A percentile compares a stretch with the other conserved stretches of the same genome.
These are phyloP conservation scores for Solenopsis fugax DNA, from an alignment of 1,140 invertebrate species.

Conservation along the genomic window DNA sequence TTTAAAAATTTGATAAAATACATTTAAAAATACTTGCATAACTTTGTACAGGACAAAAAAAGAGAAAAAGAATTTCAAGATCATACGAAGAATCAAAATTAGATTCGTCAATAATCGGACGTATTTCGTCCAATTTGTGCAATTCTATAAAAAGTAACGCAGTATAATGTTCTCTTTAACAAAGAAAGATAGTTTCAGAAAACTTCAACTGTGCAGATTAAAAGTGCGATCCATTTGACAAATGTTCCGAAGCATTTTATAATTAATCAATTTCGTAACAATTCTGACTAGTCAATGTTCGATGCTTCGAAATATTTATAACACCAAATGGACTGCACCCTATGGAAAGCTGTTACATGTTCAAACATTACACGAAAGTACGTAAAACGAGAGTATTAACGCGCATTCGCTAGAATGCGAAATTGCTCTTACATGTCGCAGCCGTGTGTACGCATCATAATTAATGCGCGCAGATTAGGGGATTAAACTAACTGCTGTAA, in stretches of 20 bases:
- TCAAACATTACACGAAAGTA: slow-evolving; percentile 39
- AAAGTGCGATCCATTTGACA: too few species aligned
- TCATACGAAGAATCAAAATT: background rate
- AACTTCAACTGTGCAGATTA: background rate
- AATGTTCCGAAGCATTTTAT: too few species aligned
- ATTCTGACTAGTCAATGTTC: too few species aligned
- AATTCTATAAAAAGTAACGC: background rate
- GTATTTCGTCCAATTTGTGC: background rate
- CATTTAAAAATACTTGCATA: background rate
- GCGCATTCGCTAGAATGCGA: slow-evolving; percentile 52
- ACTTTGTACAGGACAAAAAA: background rate
- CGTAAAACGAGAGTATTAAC: slow-evolving; percentile 56
- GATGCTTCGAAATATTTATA: too few species aligned
- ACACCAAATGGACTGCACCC: too few species aligned
- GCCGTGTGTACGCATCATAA: slow-evolving; percentile 58
- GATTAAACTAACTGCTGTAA: slow-evolving; percentile 63
- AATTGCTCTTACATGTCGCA: slow-evolving; percentile 61
- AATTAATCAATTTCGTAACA: too few species aligned
- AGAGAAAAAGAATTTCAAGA: background rate
- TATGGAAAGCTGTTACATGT: slow-evolving; percentile 33
- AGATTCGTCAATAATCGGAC: background rate
- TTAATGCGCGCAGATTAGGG: slow-evolving; percentile 60
- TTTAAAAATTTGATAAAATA: background rate
- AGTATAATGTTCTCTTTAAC: too few species aligned
- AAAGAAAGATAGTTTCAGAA: background rate